These are phyloP conservation scores for Suncus etruscus DNA, from an alignment of 2,113 vertebrate species.

Conservation along the genomic window DNA sequence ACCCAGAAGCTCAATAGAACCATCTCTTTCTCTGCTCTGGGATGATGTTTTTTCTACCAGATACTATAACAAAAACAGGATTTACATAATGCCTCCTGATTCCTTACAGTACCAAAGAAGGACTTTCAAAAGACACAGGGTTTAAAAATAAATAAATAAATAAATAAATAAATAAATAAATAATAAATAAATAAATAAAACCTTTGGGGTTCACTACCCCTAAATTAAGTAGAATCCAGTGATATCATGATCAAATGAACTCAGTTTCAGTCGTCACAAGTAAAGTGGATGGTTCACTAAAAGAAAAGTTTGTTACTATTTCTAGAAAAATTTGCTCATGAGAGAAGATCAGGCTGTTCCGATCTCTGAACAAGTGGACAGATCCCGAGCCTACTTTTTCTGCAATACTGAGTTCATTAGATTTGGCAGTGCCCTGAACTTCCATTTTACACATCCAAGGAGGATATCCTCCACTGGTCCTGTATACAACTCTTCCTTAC, in stretches of 20 bases:
- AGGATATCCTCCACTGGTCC: not conserved
- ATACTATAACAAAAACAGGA: not conserved
- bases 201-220: not conserved
- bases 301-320: not conserved
- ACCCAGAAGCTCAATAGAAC: not conserved
- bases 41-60: not conserved
- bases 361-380: not conserved
- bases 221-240: constrained; percentile 27
- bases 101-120: not conserved
- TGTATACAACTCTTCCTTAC: not conserved
- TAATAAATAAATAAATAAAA: not conserved
- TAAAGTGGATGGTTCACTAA: constrained; percentile 36
- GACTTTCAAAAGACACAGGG: not conserved
- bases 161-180: no score
- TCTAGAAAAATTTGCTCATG: not conserved
- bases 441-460: not conserved
- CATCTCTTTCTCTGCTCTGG: not conserved
- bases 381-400: not conserved
- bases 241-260: not conserved
- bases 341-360: not conserved
- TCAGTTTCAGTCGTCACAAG: constrained; percentile 71
- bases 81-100: not conserved
- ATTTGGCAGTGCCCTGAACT: not conserved
- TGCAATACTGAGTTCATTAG: not conserved
- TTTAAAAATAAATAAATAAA: not conserved